Evolutionary conservation across 2,888 invertebrate genomes (phyloP), one percentile per base, ranked within the genome.

Genomic region (Smittia sp.): DNA sequence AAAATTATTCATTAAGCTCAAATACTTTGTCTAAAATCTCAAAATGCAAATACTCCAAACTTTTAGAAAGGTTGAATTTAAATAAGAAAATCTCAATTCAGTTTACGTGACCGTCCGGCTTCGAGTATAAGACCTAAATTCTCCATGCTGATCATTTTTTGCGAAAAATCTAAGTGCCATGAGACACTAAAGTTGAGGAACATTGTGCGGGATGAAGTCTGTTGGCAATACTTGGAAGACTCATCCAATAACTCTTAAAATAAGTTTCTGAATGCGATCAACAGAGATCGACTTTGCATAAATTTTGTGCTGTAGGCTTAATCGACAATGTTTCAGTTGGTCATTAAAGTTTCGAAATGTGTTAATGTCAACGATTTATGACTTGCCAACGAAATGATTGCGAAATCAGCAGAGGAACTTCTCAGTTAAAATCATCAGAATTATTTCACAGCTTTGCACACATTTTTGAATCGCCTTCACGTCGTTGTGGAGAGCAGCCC

Each of bases 351-450:
- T 15, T 13, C 15, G n/a, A 15, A 46, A 46, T 46, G 46, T 46
- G 46, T 46, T 27, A 27, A 63, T 25, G 25, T 6, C 63, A n/a
- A 63, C 13, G 25, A 63, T 63, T 63, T 63, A 63, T 63, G 63
- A 15, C n/a, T 20, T 63, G 63, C 25, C 63, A 63, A 27, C 27
- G 24, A 25, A 63, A 63, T 63, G n/a, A 63, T 63, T 18, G 63
- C 25, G 15, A 63, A 63, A 63, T 63, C 25, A 63, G 24, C 63
- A 1, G 3, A 25, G 11, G 11, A 58, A 58, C 20, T 7, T 22
- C 15, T 58, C 24, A 24, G 20, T 22, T 58, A 9, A 18, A 58
- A 24, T 58, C n/a, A 4, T 63, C 22, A 22, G 27, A 63, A 63
- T 63, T 20, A 18, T 4, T 58, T 63, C 15, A 25, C 24, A 58